Conservation (phyloP, 30 jellyfish, hydroid and myxozoan genomes). For the Hydra vulgaris region DNA sequence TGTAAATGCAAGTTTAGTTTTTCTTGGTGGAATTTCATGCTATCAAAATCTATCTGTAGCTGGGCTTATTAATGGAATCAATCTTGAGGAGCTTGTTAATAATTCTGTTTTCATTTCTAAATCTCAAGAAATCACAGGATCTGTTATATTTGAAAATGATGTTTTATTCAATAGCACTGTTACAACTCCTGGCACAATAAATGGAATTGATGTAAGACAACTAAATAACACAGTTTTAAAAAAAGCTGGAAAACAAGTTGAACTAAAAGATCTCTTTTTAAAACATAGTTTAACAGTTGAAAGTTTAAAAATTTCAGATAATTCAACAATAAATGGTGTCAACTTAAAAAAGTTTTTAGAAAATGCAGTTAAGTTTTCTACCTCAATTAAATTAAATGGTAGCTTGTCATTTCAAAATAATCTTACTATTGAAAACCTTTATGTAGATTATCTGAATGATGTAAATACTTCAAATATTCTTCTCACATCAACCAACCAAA, state of each 20-base stretch:
- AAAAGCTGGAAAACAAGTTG: constrained; percentile 43
- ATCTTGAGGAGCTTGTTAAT: constrained; percentile 41
- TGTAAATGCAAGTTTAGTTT: constrained; percentile 33
- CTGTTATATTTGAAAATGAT: constrained; percentile 29
- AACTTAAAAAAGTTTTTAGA: constrained; percentile 32
- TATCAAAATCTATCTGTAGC: constrained; percentile 45
- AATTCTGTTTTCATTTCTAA: constrained; percentile 40
- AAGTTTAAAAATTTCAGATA: constrained; percentile 13
- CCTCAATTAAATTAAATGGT: constrained; percentile 34
- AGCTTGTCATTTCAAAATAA: constrained; percentile 25
- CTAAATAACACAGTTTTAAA: constrained; percentile 34
- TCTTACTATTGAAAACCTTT: constrained; percentile 9
- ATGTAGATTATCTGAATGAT: constrained; percentile 34
- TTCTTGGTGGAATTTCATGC: constrained; percentile 39
- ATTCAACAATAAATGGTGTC: constrained; percentile 17
- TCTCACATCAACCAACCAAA: constrained; percentile 46
- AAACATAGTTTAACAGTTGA: constrained; percentile 17
- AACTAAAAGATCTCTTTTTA: constrained; percentile 26
- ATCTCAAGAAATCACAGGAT: constrained; percentile 46
- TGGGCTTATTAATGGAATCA: constrained; percentile 52
- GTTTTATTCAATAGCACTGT: constrained; percentile 35
- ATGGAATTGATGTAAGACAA: constrained; percentile 32
- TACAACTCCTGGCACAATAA: constrained; percentile 53
- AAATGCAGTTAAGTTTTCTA: constrained; percentile 23
- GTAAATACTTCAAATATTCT: constrained; percentile 31